Base-by-base conservation (phyloP, 2,888 invertebrate species). In the Dolomedes plantarius region DNA sequence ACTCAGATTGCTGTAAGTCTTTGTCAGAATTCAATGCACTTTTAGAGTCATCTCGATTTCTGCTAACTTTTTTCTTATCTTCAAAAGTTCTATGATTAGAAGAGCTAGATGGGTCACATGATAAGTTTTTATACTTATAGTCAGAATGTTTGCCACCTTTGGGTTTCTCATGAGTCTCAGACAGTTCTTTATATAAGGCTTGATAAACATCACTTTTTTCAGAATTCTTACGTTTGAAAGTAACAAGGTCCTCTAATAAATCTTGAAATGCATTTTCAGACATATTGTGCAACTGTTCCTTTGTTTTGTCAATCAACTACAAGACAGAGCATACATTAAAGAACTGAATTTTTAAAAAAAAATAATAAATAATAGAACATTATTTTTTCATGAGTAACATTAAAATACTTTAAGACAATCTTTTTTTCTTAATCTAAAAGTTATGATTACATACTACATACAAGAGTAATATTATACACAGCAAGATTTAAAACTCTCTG, bases 1-100 rank as follows among this genome's bases (percentile, higher is more conserved):
- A 87, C 23, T 78, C 79, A 1, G 87, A 83, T 64, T 83, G 87
- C 6, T 77, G 69, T 16, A 73, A 62, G 32, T 29, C 65, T 32
- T 80, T 86, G 23, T 56, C 23, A 56, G 56, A 56, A 64, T 64
- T 74, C 23, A 64, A 46, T 23, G 23, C 65, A 72, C 29, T 72
- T 77, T 77, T 83, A 36, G 65, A 36, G 23, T 83, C 77, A 7
- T 76, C 76, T 69, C 56, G 71, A 27, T 71, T 82, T 46, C 46
- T 75, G 16, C 36, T 16, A 23, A 71, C 56, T 41, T 71, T 82
- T 65, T 74, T 81, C 19, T 64, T 65, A 28, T 28, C 46, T 16
- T 79, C 78, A 46, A 28, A 65, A 68, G 85, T 79, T 69, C 68
- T 36, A 23, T 69, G 69, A 28, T 41, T 64, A 50, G 65, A 74